Percentiles rank a stretch among this genome's conserved stretches.
These are phyloP conservation scores for Motacilla tschutschensis DNA, from an alignment of 2,113 vertebrate genomes.

Conservation along the genomic window DNA sequence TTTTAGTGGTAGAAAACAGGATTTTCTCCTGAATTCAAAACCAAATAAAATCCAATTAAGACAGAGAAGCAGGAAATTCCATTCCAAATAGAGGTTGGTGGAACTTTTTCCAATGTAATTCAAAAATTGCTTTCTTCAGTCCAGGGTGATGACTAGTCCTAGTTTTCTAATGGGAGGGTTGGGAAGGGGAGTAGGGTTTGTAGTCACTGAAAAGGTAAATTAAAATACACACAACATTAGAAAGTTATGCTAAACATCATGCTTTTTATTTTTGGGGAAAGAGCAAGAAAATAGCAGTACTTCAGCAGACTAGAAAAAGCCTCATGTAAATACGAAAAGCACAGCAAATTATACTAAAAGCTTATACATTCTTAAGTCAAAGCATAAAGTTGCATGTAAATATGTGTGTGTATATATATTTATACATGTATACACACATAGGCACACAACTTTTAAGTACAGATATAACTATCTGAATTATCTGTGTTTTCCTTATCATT, in stretches of 20 bases:
- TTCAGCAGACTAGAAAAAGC: constrained; percentile 45
- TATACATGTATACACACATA: neutral
- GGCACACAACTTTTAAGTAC: neutral
- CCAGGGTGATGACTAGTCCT: neutral
- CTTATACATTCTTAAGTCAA: constrained; percentile 52
- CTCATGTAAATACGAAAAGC: constrained; percentile 38
- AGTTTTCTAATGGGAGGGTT: neutral
- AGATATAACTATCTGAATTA: neutral
- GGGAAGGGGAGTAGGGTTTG: neutral
- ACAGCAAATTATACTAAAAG: constrained; percentile 44
- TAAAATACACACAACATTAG: constrained; percentile 26
- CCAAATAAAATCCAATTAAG: neutral
- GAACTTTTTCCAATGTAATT: neutral
- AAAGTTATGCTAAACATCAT: constrained; percentile 41
- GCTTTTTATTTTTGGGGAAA: constrained; percentile 45
- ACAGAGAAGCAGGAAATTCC: neutral
- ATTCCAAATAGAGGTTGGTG: neutral
- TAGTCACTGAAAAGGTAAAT: neutral
- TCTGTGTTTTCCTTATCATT: constrained; percentile 2
- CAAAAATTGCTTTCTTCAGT: neutral
- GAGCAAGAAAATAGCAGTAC: constrained; percentile 48
- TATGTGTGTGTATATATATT: neutral
- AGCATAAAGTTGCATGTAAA: constrained; percentile 1
- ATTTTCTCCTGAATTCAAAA: neutral
- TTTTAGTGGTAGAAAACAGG: neutral